Base-by-base conservation (phyloP, 2,888 invertebrate species). In the Bombylius major region DNA sequence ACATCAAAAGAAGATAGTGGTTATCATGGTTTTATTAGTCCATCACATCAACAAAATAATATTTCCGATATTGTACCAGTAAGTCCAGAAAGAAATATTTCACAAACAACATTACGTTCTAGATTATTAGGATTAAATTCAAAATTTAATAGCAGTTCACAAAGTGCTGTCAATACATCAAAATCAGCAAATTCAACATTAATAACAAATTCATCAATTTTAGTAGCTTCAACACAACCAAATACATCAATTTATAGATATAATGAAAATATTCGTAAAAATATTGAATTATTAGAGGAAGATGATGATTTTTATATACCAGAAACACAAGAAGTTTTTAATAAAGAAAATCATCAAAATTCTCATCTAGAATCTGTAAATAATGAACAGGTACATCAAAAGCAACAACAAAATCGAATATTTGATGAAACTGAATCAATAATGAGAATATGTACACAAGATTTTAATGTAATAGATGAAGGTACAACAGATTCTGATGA, bases 281-380 rank as follows among this genome's bases (percentile, higher is more conserved):
- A 50, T 50, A 55, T 58, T n/a, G 56, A 59, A 36, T 7, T 50
- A n/a, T 39, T 53, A 46, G 48, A 42, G 7, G 60, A 62, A 34
- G 65, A 66, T 50, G 62, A 65, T 46, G 65, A 65, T 8, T 63
- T 63, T 46, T 66, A 62, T 55, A 64, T 68, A 55, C 68, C 68
- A 32, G 68, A 67, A 60, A 68, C 68, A 0, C 68, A 68, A 58
- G 65, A 66, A 50, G 53, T 61, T 3, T 48, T 56, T 5, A 39
- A 44, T 5, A 12, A 12, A 51, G 4, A 11, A 11, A 42, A 42
- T 11, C 8, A 11, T 42, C 4, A 1, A 4, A 11, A 42, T 42
- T 11, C 4, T 42, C 4, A 11, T 11, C 1, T 11, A 11, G 11
- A 42, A 42, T 4, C 4, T 4, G 5, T 11, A 42, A 4, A 11